These are phyloP conservation scores for Periplaneta americana DNA, from an alignment of 1,140 invertebrate species.

Conservation along the genomic window DNA sequence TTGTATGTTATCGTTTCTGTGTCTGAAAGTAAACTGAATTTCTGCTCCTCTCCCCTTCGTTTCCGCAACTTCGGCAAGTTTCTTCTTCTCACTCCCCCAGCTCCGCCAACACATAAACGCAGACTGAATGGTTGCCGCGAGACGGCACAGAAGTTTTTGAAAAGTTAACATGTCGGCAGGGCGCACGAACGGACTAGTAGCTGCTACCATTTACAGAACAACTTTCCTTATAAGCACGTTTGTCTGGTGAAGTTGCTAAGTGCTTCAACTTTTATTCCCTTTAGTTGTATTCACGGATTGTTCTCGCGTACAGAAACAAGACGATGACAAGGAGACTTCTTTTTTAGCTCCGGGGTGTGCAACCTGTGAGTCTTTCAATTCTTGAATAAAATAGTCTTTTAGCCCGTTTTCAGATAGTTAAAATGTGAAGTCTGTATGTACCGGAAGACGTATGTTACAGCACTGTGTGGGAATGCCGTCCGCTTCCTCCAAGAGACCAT, in stretches of 20 bases:
- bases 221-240: background rate
- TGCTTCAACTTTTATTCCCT: background rate
- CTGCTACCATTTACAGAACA: background rate
- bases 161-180: background rate
- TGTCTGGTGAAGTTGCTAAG: background rate
- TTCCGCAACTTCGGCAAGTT: background rate
- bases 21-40: background rate
- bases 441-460: no score
- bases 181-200: no score
- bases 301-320: background rate
- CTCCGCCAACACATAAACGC: no score
- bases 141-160: background rate
- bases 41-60: background rate
- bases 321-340: background rate
- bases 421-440: no score
- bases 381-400: no score
- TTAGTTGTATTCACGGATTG: background rate
- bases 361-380: background rate
- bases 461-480: no score
- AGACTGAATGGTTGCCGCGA: no score
- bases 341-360: background rate
- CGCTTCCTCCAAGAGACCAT: no score
- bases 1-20: background rate
- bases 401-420: no score
- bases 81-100: no score